Evolutionary conservation across 2,113 vertebrate genomes (phyloP), one percentile per base, ranked within the genome.

Genomic region (Cinclus mexicanus): DNA sequence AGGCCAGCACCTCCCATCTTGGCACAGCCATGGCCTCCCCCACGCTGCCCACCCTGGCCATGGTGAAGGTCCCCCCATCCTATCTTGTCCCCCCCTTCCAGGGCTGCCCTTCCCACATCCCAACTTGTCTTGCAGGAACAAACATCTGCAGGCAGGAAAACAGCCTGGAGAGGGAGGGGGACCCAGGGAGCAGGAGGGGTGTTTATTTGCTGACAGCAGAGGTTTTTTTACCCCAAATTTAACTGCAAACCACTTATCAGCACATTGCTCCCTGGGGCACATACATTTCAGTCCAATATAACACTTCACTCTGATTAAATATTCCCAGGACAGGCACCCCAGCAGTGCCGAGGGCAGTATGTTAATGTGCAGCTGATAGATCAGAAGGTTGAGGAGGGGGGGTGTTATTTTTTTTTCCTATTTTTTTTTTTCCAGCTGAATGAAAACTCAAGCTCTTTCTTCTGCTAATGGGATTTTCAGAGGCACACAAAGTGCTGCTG

Each of bases 391-490:
- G 31, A n/a, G n/a, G 21, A 14, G 35, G 25, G 37, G 41, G 21
- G 14, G n/a, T 47, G 28, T 47, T 46, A 10, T 28, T 26, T 91
- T 63, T 82, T 60, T 78, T 53, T 17, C 14, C 3, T 6, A 1
- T n/a, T 29, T 41, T 59, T 78, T 85, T 84, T 91, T 72, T 70
- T 28, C 63, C 86, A 92, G 71, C 81, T 94, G 92, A 95, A 96
- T 92, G 88, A 94, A 96, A 96, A 92, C 92, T 96, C 92, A 95
- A 96, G 93, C 93, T 88, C 94, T 94, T 95, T 97, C 95, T 96
- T 95, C 95, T 78, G 68, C 94, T 97, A 97, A 97, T 97, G 95
- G 97, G 93, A 97, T 97, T 97, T 97, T 96, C 85, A 88, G 93
- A 96, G 72, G 82, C 85, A 81, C 81, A 95, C 86, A 95, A 96